Conservation (phyloP, 2,113 vertebrate species). For the Thomomys bottae region DNA sequence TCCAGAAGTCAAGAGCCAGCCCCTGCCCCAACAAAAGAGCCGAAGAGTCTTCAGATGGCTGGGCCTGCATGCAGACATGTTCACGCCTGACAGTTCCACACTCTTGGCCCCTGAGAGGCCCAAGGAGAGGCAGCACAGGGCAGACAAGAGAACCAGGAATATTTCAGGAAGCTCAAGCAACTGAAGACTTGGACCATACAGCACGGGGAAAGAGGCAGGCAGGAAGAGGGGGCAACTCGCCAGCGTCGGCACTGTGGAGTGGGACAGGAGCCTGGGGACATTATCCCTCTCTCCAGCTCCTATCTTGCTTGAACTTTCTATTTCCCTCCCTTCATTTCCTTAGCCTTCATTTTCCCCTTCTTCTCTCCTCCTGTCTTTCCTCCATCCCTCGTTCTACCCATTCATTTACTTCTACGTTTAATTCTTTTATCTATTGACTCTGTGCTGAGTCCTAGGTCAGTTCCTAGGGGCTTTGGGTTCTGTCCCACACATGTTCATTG, state of each 20-base stretch:
- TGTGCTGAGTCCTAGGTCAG: background rate
- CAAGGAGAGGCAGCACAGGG: background rate
- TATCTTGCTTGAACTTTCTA: background rate
- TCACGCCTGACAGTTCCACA: slow-evolving; percentile 42
- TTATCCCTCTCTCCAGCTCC: too few species aligned
- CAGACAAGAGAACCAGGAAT: slow-evolving; percentile 54
- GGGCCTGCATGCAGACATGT: slow-evolving; percentile 41
- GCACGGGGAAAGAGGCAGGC: background rate
- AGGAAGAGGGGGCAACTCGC: background rate
- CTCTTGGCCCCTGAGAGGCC: slow-evolving; percentile 8
- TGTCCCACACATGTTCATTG: background rate
- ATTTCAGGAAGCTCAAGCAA: slow-evolving; percentile 14
- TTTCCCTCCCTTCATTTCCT: background rate
- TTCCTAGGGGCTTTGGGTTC: background rate
- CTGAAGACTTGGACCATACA: background rate
- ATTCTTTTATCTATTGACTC: background rate
- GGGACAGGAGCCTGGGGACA: rapidly evolving
- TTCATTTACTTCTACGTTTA: background rate
- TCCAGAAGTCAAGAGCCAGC: background rate
- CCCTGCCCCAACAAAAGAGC: background rate
- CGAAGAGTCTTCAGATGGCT: background rate
- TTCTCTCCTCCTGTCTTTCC: background rate
- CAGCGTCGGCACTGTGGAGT: background rate
- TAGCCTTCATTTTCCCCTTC: background rate
- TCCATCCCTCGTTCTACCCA: background rate